phyloP scores from a whole-genome alignment of 2,797 vertebrate genomes.

The Furcifer pardalis region DNA sequence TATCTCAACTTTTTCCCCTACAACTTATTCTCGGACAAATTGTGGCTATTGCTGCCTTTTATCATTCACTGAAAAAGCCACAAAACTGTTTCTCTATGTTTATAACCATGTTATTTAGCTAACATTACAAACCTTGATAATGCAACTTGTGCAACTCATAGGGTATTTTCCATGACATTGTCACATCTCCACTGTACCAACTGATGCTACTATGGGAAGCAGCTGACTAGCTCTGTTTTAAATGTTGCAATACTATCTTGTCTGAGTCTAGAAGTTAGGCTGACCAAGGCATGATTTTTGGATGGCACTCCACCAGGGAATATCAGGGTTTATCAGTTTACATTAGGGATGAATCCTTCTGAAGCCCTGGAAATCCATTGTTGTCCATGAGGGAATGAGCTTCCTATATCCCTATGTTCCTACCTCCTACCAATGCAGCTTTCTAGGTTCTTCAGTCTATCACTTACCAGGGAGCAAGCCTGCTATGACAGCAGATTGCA shows the following conservation, averaged over 20 bases:
- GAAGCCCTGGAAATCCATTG: no score
- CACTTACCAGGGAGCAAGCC: neutral
- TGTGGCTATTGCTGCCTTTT: neutral
- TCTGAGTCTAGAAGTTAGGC: no score
- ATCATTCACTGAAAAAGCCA: neutral
- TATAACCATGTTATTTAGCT: neutral
- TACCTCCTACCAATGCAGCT: neutral
- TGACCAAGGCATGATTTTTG: no score
- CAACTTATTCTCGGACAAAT: neutral
- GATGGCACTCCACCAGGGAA: no score
- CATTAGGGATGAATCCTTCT: no score
- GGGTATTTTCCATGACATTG: neutral
- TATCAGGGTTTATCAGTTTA: no score
- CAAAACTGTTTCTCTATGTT: neutral
- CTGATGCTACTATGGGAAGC: neutral
- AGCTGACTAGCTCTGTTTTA: neutral
- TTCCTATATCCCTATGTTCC: no score
- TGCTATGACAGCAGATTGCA: neutral
- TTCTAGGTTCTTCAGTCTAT: neutral
- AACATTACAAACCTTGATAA: neutral
- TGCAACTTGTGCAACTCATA: neutral
- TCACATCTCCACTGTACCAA: neutral
- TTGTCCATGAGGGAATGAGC: no score
- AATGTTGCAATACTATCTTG: no score
- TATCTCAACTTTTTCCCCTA: neutral